These are phyloP conservation scores for Eupristina koningsbergeri DNA, from an alignment of 1,140 invertebrate species.

Conservation along the genomic window DNA sequence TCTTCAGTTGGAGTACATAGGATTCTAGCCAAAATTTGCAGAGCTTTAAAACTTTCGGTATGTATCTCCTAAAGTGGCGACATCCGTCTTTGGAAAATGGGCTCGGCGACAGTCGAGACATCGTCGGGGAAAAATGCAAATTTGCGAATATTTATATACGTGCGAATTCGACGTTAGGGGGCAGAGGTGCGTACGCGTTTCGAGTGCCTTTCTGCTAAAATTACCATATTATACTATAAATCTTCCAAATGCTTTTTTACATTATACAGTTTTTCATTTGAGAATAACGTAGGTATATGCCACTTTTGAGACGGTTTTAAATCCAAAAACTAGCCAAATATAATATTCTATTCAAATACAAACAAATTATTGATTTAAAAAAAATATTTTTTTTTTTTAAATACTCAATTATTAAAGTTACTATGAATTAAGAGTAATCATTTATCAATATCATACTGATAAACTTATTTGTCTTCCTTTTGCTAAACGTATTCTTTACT, in stretches of 20 bases:
- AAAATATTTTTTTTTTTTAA: too few relatives aligned
- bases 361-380: too few relatives aligned
- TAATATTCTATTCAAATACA: too few relatives aligned
- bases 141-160: slow-evolving; percentile 48
- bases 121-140: slow-evolving; percentile 42
- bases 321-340: not conserved
- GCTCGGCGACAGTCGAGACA: slow-evolving; percentile 26
- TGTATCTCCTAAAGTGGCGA: slow-evolving; percentile 45
- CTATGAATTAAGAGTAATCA: too few relatives aligned
- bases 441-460: too few relatives aligned
- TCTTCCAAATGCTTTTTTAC: slow-evolving; percentile 23
- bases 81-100: slow-evolving; percentile 46
- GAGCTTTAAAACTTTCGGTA: slow-evolving; percentile 48
- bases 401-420: too few relatives aligned
- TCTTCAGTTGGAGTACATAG: not conserved
- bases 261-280: slow-evolving; percentile 41
- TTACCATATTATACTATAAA: slow-evolving; percentile 48
- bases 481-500: too few relatives aligned
- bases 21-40: slow-evolving; percentile 39
- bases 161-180: slow-evolving; percentile 26
- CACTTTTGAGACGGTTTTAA: not conserved
- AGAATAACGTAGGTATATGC: slow-evolving; percentile 1
- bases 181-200: not conserved
- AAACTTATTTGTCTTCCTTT: too few relatives aligned
- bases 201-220: slow-evolving; percentile 28